Conservation (phyloP, 2,888 invertebrate species). For the Amphipyra tragopoginis region DNA sequence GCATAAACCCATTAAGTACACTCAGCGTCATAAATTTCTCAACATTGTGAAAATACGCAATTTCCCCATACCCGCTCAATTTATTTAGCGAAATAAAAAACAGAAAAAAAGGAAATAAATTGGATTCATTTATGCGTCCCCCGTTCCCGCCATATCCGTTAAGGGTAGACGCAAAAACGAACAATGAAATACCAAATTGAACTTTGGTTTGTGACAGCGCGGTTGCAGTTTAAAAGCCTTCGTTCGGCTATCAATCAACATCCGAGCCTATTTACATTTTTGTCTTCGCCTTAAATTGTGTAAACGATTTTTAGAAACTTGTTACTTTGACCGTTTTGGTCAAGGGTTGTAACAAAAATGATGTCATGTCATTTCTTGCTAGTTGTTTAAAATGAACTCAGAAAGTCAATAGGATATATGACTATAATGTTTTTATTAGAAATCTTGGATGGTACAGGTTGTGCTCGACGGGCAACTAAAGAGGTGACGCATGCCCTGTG, state of each 20-base stretch:
- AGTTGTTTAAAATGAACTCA: no score
- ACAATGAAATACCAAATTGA: conserved; percentile 81
- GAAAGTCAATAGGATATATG: no score
- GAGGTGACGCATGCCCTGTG: no score
- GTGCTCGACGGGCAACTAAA: no score
- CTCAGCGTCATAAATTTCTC: conserved; percentile 46
- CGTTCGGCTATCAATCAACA: conserved; percentile 82
- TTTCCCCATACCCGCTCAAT: conserved; percentile 53
- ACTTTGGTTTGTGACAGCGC: conserved; percentile 78
- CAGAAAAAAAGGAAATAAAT: conserved; percentile 78
- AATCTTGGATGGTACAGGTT: no score
- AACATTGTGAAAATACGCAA: conserved; percentile 47
- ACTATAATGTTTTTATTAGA: no score
- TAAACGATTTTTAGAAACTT: conserved; percentile 32
- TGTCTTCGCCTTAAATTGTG: conserved; percentile 65
- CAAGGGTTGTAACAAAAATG: background rate
- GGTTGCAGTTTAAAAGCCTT: conserved; percentile 71
- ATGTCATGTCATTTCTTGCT: no score
- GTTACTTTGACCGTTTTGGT: background rate
- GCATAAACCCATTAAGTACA: conserved; percentile 53
- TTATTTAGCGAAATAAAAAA: conserved; percentile 63
- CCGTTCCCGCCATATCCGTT: conserved; percentile 69
- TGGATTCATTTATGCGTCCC: conserved; percentile 82
- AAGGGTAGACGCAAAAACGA: conserved; percentile 81
- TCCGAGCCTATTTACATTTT: conserved; percentile 60